Evolutionary conservation across 2,888 invertebrate species (phyloP).

Genomic region (Campoletis raptor): DNA sequence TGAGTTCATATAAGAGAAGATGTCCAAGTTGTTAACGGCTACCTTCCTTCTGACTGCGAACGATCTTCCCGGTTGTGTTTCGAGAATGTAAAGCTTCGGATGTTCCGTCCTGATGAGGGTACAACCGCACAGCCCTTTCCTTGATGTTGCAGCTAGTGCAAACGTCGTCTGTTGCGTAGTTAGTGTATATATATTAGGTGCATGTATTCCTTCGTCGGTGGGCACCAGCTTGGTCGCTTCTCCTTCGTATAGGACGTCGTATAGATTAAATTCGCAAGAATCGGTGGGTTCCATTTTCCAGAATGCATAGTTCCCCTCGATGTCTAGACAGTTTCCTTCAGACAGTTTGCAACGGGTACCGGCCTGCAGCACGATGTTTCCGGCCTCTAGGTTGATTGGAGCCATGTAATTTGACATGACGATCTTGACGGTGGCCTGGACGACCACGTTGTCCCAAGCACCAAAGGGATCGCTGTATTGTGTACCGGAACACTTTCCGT

Average conservation of each 20-base stretch:
- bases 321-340: constrained; percentile 15
- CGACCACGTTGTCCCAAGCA: constrained; percentile 56
- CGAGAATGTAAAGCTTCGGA: constrained; percentile 29
- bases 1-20: no score
- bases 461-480: constrained; percentile 68
- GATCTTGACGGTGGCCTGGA: constrained; percentile 33
- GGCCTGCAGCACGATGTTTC: not conserved
- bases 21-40: constrained; percentile 52
- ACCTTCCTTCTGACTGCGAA: constrained; percentile 2
- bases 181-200: constrained; percentile 33
- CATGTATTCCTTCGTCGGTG: not conserved
- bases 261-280: constrained; percentile 44
- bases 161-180: constrained; percentile 32
- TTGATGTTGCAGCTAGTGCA: constrained; percentile 1
- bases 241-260: constrained; percentile 37
- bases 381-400: not conserved
- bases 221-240: not conserved
- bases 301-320: constrained; percentile 28
- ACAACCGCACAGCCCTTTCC: constrained; percentile 7
- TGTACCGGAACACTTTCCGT: constrained; percentile 59
- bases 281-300: constrained; percentile 49
- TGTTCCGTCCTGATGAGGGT: constrained; percentile 38
- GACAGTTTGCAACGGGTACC: constrained; percentile 27
- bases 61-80: not conserved
- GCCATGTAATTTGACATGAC: constrained; percentile 8